These are phyloP conservation scores for Druon quercuslanigerum DNA, from an alignment of 1,140 invertebrate genomes.

Conservation along the genomic window DNA sequence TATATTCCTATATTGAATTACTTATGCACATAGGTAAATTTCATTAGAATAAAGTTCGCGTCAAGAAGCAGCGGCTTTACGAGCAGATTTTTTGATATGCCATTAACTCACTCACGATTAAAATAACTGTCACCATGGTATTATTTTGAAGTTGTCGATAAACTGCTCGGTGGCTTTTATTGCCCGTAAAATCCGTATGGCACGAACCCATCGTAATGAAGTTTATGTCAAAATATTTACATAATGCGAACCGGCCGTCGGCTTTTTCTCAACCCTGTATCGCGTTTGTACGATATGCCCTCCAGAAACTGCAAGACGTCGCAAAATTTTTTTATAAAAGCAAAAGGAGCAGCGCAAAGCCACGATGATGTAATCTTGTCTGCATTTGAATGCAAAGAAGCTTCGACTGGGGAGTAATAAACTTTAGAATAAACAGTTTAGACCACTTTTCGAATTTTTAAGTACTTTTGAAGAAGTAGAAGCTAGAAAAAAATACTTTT, in stretches of 20 bases:
- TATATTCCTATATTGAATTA: neutral
- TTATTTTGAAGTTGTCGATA: constrained; percentile 44
- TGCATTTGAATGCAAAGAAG: constrained; percentile 13
- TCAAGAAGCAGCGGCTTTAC: neutral
- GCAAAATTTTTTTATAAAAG: constrained; percentile 17
- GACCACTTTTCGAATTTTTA: neutral
- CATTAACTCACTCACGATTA: constrained; percentile 35
- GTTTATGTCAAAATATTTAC: constrained; percentile 50
- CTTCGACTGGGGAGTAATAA: neutral
- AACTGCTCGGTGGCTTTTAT: constrained; percentile 42
- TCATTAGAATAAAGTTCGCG: neutral
- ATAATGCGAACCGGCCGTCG: neutral
- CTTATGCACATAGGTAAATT: neutral
- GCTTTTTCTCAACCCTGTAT: neutral
- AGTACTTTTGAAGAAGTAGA: neutral
- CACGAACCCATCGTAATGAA: constrained; percentile 26
- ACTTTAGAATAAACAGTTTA: neutral
- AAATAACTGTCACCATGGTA: constrained; percentile 19
- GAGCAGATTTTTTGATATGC: neutral
- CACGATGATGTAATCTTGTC: neutral
- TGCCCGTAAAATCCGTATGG: constrained; percentile 43
- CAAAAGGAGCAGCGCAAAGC: neutral
- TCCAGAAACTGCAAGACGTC: constrained; percentile 33
- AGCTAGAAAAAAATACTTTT: neutral
- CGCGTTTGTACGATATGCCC: constrained; percentile 29